Evolutionary conservation across 2,888 invertebrate genomes (phyloP).

Genomic region (Chymomyza procnemis): DNA sequence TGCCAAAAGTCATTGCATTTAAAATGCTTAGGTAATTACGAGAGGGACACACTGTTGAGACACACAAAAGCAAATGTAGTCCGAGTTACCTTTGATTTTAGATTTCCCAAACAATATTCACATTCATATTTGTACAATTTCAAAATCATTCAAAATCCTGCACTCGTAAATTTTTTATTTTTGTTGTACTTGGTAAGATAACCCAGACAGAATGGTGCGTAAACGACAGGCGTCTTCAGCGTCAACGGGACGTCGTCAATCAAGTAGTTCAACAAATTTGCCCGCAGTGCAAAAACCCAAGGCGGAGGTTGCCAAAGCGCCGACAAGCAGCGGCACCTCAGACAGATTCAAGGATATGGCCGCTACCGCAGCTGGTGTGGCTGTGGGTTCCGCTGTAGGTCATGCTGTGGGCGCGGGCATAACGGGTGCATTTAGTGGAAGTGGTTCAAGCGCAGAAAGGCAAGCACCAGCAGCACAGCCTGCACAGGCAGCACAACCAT

Average conservation of each 20-base stretch:
- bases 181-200: neutral
- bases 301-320: neutral
- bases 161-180: neutral
- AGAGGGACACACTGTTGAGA: neutral
- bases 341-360: slow-evolving; percentile 61
- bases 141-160: slow-evolving; percentile 36
- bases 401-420: slow-evolving; percentile 62
- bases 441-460: slow-evolving; percentile 4
- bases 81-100: slow-evolving; percentile 22
- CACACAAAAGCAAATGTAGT: neutral
- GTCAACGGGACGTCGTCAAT: slow-evolving; percentile 53
- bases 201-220: slow-evolving; percentile 8
- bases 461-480: neutral
- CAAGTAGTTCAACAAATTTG: slow-evolving; percentile 24
- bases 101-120: neutral
- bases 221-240: neutral
- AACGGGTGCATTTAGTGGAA: slow-evolving; percentile 50
- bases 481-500: neutral
- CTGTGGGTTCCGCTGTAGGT: slow-evolving; percentile 61
- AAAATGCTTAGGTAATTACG: slow-evolving; percentile 7
- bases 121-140: slow-evolving; percentile 2
- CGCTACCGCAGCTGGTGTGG: slow-evolving; percentile 60
- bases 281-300: slow-evolving; percentile 17
- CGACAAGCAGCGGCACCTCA: slow-evolving; percentile 12
- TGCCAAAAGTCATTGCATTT: slow-evolving; percentile 9